These are phyloP conservation scores for Tylochromis polylepis DNA, from an alignment of 2,113 vertebrate genomes.

Conservation along the genomic window DNA sequence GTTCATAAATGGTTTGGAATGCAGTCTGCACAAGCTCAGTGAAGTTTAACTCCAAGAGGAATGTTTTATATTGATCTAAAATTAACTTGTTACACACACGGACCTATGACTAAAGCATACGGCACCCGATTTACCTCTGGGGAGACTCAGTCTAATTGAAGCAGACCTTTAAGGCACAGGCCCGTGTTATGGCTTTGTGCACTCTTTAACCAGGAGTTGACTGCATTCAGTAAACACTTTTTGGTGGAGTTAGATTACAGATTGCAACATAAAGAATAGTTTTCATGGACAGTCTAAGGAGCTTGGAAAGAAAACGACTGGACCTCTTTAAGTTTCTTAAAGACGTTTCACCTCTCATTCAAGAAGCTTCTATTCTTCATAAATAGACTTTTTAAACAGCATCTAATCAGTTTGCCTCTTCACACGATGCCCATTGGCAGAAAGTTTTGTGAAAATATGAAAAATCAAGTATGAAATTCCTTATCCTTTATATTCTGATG, in stretches of 20 bases:
- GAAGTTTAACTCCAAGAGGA: constrained; percentile 33
- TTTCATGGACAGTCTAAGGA: neutral
- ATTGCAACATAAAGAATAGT: neutral
- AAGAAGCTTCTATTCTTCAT: neutral
- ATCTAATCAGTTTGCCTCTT: neutral
- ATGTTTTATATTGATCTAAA: constrained; percentile 62
- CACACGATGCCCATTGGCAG: neutral
- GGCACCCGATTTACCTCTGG: constrained; percentile 40
- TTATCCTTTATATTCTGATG: neutral
- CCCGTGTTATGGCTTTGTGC: neutral
- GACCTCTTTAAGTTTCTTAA: neutral
- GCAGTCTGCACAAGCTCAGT: constrained; percentile 40
- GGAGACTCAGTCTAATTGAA: constrained; percentile 20
- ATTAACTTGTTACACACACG: constrained; percentile 31
- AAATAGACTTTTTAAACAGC: neutral
- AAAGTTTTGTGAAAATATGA: neutral
- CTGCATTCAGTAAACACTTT: neutral
- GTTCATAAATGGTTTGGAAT: constrained; percentile 74
- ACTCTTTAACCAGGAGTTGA: neutral
- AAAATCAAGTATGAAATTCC: neutral
- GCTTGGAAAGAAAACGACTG: neutral
- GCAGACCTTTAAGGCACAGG: neutral
- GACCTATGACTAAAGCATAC: neutral
- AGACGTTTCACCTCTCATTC: neutral
- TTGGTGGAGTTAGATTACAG: neutral